Percentiles rank a stretch among this genome's conserved stretches.
Conservation (phyloP, 1,140 invertebrate genomes). For the Spodoptera frugiperda region DNA sequence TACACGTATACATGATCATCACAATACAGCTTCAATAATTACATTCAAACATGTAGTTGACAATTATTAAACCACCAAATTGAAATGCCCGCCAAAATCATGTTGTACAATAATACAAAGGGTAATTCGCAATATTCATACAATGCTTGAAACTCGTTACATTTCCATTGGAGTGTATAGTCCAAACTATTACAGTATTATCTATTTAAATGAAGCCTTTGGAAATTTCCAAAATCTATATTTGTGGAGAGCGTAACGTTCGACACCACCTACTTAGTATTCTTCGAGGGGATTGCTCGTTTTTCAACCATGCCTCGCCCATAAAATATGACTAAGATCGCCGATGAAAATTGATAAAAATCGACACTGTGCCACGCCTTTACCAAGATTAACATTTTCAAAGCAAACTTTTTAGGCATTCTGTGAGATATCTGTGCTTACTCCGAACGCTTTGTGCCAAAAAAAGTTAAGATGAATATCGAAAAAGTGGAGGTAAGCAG, state of each 20-base stretch:
- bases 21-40: not conserved
- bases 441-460: slow-evolving; percentile 25
- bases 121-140: not conserved
- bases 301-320: slow-evolving; percentile 40
- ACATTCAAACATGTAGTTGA: not conserved
- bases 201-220: slow-evolving; percentile 22
- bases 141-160: slow-evolving; percentile 18
- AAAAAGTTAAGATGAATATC: slow-evolving; percentile 19
- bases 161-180: not conserved
- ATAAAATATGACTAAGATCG: slow-evolving; percentile 46
- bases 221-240: slow-evolving; percentile 36
- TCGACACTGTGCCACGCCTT: slow-evolving; percentile 34
- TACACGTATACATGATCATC: no score
- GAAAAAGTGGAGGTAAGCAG: slow-evolving; percentile 11
- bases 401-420: slow-evolving; percentile 21
- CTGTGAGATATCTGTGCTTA: slow-evolving; percentile 15
- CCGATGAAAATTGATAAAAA: slow-evolving; percentile 49
- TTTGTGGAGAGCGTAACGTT: slow-evolving; percentile 31
- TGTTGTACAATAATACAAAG: no score
- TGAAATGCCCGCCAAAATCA: not conserved
- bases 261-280: slow-evolving; percentile 35
- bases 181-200: slow-evolving; percentile 15
- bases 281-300: slow-evolving; percentile 41
- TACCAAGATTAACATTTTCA: slow-evolving; percentile 37
- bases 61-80: not conserved